Evolutionary conservation across 1,140 invertebrate species (phyloP).

Genomic region (Oreohelix idahoensis): DNA sequence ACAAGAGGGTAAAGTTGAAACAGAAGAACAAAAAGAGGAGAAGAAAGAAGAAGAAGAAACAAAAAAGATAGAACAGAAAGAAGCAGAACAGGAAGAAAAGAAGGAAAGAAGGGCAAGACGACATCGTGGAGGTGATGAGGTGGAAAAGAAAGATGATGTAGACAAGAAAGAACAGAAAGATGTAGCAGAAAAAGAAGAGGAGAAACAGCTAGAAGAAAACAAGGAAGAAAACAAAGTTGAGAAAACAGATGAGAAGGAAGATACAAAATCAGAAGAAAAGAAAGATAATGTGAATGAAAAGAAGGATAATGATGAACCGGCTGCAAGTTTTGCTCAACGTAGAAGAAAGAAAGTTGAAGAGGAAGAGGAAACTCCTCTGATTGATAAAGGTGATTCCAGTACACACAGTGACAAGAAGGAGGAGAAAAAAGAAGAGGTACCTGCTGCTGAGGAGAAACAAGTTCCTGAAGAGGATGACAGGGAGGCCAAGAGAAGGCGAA

Average conservation of each 20-base stretch:
- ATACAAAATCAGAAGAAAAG: constrained; percentile 33
- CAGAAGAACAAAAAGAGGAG: constrained; percentile 31
- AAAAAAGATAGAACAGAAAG: neutral
- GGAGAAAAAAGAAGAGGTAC: constrained; percentile 37
- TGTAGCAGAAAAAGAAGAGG: constrained; percentile 26
- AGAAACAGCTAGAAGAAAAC: constrained; percentile 27
- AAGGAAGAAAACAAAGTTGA: neutral
- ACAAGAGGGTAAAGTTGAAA: neutral
- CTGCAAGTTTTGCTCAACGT: neutral
- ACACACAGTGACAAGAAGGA: constrained; percentile 30
- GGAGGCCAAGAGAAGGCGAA: constrained; percentile 27
- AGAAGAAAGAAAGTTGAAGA: constrained; percentile 26
- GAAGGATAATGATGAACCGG: constrained; percentile 34
- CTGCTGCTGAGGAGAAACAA: constrained; percentile 20
- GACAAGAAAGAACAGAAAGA: constrained; percentile 32
- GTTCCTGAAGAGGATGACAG: constrained; percentile 36
- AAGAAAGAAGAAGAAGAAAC: neutral
- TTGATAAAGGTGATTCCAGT: constrained; percentile 21
- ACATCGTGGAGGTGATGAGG: neutral
- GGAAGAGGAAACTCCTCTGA: constrained; percentile 24
- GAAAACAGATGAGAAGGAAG: constrained; percentile 34
- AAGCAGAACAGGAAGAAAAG: neutral
- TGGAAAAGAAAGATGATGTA: constrained; percentile 38
- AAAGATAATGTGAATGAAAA: constrained; percentile 13
- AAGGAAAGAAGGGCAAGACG: constrained; percentile 32